These are phyloP conservation scores for Caenorhabditis sinica DNA, from an alignment of 2,888 invertebrate genomes.

Conservation along the genomic window DNA sequence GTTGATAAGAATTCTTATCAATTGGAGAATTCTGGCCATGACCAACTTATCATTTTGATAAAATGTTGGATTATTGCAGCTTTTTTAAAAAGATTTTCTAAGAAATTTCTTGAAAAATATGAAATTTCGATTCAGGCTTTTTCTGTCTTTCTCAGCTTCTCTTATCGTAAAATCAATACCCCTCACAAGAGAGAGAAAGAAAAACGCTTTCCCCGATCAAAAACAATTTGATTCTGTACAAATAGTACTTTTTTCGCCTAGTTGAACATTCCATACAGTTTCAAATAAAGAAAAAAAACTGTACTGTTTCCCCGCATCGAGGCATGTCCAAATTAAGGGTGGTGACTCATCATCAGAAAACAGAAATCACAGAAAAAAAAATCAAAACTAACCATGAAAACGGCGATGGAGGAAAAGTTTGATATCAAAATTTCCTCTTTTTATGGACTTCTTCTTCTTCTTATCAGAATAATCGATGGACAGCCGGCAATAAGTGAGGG, in stretches of 20 bases:
- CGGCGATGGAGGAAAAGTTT: constrained; percentile 36
- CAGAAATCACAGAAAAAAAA: constrained; percentile 14
- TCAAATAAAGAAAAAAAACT: constrained; percentile 4
- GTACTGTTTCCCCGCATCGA: constrained; percentile 15
- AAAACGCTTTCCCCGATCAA: not conserved
- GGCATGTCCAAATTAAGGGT: constrained; percentile 34
- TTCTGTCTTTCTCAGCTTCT: constrained; percentile 20
- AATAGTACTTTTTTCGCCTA: not conserved
- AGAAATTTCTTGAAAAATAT: not conserved
- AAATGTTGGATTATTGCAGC: not conserved
- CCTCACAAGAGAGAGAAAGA: not conserved
- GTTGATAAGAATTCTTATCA: constrained; percentile 22
- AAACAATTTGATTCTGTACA: not conserved
- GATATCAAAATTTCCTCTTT: constrained; percentile 40
- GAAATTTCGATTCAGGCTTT: not conserved
- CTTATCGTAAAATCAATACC: constrained; percentile 35
- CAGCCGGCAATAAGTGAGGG: not conserved
- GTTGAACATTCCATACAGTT: not conserved
- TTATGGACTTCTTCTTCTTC: constrained; percentile 3
- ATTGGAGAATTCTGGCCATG: not conserved
- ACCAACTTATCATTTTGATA: not conserved
- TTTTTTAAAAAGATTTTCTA: not conserved
- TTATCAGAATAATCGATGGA: constrained; percentile 41
- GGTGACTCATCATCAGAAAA: constrained; percentile 36
- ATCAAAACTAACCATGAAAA: constrained; percentile 53